Evolutionary conservation across 92 coral and sea anemone species (phyloP), one percentile per base, ranked within the genome.

Genomic region (Epizoanthus ramosus): DNA sequence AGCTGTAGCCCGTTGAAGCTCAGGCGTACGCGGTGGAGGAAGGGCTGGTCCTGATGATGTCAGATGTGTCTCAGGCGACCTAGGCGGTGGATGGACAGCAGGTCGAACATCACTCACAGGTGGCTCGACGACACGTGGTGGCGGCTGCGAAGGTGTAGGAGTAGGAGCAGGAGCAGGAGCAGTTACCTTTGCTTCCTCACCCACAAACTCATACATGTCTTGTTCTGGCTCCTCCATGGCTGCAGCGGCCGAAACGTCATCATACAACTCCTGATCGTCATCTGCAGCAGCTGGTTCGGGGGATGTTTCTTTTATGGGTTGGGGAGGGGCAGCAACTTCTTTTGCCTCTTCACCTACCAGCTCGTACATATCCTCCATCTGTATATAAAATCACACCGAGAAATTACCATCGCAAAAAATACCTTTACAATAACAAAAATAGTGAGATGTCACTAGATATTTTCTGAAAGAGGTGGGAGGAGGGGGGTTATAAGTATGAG

Each of bases 251-350:
- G 87, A 63, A 13, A 84, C 47, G 16, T 84, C 87, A 23, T 84
- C 87, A 50, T 84, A 84, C 71, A 84, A 3, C 65, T 84, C 87
- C 22, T 56, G 87, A 5, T 47, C 75, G 28, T 68, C 88, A 3
- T 56, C 56, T 53, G 28, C 57, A 25, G 60, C 39, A 45, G 80
- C 31, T 19, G 81, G 31, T 52, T 18, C 79, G 14, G 79, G 58
- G 13, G 14, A 8, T 28, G 73, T 22, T 21, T 25, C 28, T 15
- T 3, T 18, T 54, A 23, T 18, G 74, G 60, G 71, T 63, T 22
- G 82, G 37, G 39, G 53, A 1, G 58, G 33, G 8, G 71, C 18
- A 35, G 9, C 71, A 0, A 47, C 28, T 53, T 60, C 82, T n/a
- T 77, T 63, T 14, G 82, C 82, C 60, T 77, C 82, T 8, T 60